A percentile compares a stretch with the other conserved stretches of the same genome.
Conservation (phyloP, 2,797 vertebrate species). For the Onychomys arenicola region DNA sequence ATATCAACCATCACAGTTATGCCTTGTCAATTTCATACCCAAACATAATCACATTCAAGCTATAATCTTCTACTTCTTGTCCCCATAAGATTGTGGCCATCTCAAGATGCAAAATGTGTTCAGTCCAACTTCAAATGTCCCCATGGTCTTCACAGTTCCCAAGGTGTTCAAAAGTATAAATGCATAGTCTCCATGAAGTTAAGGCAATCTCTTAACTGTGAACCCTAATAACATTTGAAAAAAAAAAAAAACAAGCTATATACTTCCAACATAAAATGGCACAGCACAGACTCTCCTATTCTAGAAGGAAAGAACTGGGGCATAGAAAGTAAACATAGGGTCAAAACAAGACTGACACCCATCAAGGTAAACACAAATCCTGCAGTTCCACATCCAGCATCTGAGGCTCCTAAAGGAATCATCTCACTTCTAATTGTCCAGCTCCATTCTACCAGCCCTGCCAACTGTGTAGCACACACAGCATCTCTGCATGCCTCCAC, state of each 20-base stretch:
- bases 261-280: background rate
- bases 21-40: background rate
- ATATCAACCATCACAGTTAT: background rate
- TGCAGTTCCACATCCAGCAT: background rate
- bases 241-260: background rate
- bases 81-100: background rate
- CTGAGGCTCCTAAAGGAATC: background rate
- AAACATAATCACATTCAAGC: background rate
- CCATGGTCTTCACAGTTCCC: background rate
- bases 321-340: background rate
- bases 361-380: background rate
- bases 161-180: background rate
- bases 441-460: background rate
- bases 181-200: background rate
- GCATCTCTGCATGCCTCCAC: background rate
- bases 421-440: background rate
- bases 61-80: background rate
- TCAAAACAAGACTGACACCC: background rate
- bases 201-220: background rate
- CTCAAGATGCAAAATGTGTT: background rate
- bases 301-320: background rate
- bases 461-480: background rate
- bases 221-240: background rate
- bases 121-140: background rate
- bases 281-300: background rate